Evolutionary conservation across 2,888 invertebrate species (phyloP).

Genomic region (Dolichopus griseipennis): DNA sequence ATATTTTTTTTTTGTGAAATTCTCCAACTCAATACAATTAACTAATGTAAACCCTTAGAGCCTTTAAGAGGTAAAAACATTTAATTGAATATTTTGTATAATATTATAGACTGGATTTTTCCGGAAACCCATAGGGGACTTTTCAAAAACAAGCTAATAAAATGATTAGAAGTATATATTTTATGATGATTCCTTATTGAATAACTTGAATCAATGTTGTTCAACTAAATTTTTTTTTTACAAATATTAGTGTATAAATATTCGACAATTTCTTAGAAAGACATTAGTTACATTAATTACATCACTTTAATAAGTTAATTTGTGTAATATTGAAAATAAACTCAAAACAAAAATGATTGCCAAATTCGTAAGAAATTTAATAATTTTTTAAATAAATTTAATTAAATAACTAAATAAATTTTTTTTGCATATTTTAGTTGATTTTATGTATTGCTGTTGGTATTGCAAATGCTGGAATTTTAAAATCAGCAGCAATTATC

Average conservation of each 20-base stretch:
- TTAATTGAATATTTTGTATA: too few species aligned
- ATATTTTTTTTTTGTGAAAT: too few species aligned
- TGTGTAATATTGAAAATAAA: too few species aligned
- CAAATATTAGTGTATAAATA: not conserved
- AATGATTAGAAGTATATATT: too few species aligned
- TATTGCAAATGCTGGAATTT: not conserved
- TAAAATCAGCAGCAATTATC: not conserved
- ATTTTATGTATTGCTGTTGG: not conserved
- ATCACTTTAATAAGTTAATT: not conserved
- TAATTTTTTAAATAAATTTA: too few species aligned
- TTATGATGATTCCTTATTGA: too few species aligned
- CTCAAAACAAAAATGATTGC: not conserved
- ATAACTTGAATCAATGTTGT: not conserved
- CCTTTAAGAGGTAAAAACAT: too few species aligned
- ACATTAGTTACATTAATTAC: not conserved
- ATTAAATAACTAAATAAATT: not conserved
- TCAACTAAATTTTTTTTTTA: not conserved
- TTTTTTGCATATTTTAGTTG: not conserved
- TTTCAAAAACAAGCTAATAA: too few species aligned
- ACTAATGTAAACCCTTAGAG: too few species aligned
- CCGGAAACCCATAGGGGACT: too few species aligned
- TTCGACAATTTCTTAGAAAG: not conserved
- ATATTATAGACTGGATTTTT: too few species aligned
- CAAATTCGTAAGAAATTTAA: not conserved
- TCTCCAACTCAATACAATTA: too few species aligned